A percentile compares a stretch with the other conserved stretches of the same genome.
Conservation (phyloP, 2,888 invertebrate species). For the Cynaeus angustus region DNA sequence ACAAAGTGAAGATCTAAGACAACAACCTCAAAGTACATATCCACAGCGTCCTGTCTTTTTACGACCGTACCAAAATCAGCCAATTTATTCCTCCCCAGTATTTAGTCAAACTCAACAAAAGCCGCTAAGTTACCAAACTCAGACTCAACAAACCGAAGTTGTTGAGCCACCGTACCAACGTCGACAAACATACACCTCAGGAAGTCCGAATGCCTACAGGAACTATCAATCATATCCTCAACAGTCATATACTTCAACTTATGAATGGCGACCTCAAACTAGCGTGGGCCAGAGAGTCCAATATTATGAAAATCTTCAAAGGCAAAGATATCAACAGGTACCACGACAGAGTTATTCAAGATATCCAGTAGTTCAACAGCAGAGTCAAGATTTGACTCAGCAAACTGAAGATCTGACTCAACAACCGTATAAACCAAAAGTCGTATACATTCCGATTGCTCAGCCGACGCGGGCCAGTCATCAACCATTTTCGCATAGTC, state of each 20-base stretch:
- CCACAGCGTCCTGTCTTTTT: no score
- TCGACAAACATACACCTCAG: constrained; percentile 45
- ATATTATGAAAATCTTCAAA: constrained; percentile 4
- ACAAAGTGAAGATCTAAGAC: no score
- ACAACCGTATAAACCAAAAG: constrained; percentile 44
- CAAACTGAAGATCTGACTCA: constrained; percentile 51
- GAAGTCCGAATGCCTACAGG: constrained; percentile 34
- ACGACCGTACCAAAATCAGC: no score
- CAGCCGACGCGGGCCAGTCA: no score
- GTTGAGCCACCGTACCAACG: constrained; percentile 53
- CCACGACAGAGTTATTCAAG: not conserved
- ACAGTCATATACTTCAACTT: not conserved
- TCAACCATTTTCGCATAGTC: not conserved
- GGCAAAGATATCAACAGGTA: not conserved
- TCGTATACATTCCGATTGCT: no score
- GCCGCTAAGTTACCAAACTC: no score
- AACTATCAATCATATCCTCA: not conserved
- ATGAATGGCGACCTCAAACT: not conserved
- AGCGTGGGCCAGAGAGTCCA: constrained; percentile 6
- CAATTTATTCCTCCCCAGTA: no score
- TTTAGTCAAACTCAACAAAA: no score
- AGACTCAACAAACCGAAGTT: constrained; percentile 42
- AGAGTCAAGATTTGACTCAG: constrained; percentile 35
- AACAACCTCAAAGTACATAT: no score
- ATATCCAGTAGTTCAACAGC: constrained; percentile 34